Percentiles rank a stretch among this genome's conserved stretches.
These are phyloP conservation scores for Cantharis rustica DNA, from an alignment of 2,888 invertebrate species.

Conservation along the genomic window DNA sequence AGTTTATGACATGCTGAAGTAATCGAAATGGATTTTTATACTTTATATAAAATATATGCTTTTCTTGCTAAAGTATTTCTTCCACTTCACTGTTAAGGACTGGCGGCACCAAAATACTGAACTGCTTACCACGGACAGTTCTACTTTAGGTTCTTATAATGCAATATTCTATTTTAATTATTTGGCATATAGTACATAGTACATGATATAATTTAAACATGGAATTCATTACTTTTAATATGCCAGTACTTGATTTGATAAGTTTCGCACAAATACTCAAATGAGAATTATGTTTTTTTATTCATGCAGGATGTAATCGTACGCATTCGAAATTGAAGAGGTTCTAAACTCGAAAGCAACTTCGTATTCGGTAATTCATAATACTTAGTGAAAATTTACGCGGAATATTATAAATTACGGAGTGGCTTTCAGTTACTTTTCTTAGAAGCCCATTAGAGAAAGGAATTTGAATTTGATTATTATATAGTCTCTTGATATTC, in stretches of 20 bases:
- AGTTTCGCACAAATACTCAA: not conserved
- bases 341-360: not conserved
- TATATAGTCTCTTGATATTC: not conserved
- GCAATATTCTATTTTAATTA: not conserved
- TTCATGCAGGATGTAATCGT: not conserved
- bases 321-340: not conserved
- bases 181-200: not conserved
- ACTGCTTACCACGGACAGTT: too few relatives aligned
- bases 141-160: too few relatives aligned
- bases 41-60: too few relatives aligned
- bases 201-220: not conserved
- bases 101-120: too few relatives aligned
- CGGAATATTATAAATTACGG: not conserved
- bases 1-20: not conserved
- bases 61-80: too few relatives aligned
- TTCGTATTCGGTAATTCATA: not conserved
- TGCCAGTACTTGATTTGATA: not conserved
- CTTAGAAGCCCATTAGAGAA: not conserved
- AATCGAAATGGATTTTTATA: too few relatives aligned
- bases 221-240: not conserved
- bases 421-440: not conserved
- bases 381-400: not conserved
- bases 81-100: too few relatives aligned
- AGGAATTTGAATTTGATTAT: not conserved
- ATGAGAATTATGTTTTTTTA: not conserved